Evolutionary conservation across 1,140 invertebrate species (phyloP).

Genomic region (Chionoecetes opilio): DNA sequence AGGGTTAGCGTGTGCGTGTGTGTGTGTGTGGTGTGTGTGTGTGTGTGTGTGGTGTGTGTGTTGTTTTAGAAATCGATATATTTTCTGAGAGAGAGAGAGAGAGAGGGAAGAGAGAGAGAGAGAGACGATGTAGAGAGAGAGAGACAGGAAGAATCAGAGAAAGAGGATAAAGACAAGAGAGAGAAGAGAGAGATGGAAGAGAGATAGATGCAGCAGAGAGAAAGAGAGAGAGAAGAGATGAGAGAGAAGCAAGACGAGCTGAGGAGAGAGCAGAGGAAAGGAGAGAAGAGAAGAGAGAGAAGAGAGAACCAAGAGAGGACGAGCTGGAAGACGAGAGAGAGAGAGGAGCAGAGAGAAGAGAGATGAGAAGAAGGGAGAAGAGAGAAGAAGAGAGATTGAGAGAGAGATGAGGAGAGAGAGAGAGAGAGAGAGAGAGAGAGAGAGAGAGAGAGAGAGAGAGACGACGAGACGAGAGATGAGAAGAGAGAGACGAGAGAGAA

Average conservation of each 20-base stretch:
- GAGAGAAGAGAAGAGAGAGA: not conserved
- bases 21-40: slow-evolving; percentile 35
- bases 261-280: not conserved
- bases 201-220: not conserved
- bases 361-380: not conserved
- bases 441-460: not conserved
- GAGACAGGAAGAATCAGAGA: too few relatives aligned
- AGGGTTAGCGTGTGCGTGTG: not conserved
- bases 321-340: not conserved
- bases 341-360: not conserved
- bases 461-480: too few relatives aligned
- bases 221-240: too few relatives aligned
- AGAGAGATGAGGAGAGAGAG: not conserved
- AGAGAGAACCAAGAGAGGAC: not conserved
- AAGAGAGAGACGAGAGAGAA: too few relatives aligned
- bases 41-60: not conserved
- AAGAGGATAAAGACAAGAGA: too few relatives aligned
- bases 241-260: not conserved
- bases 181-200: too few relatives aligned
- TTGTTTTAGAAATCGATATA: too few relatives aligned
- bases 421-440: not conserved
- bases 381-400: not conserved
- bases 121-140: not conserved
- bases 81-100: too few relatives aligned
- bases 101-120: too few relatives aligned